These are phyloP conservation scores for Danio albolineatus DNA, from an alignment of 2,797 vertebrate genomes.

Conservation along the genomic window DNA sequence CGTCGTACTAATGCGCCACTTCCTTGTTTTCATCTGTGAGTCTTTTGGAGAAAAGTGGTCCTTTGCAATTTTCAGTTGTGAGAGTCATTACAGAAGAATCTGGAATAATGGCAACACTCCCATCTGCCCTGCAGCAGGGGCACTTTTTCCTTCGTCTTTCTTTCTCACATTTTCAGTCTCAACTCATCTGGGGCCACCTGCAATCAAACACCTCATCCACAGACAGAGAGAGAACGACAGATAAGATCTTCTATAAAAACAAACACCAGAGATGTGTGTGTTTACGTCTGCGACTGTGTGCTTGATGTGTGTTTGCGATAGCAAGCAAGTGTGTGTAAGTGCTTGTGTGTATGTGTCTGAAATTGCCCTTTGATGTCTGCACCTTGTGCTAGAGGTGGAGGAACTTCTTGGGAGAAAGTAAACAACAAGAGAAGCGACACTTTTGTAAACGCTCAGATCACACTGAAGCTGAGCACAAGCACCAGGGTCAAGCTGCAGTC, in stretches of 20 bases:
- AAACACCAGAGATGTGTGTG: slow-evolving; percentile 21
- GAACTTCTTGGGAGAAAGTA: slow-evolving; percentile 53
- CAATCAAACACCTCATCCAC: slow-evolving; percentile 40
- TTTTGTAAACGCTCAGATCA: slow-evolving; percentile 54
- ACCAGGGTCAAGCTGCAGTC: slow-evolving; percentile 26
- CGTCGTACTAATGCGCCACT: background rate
- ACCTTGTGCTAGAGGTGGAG: slow-evolving; percentile 54
- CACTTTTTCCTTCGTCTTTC: slow-evolving; percentile 20
- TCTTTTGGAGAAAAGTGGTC: slow-evolving; percentile 62
- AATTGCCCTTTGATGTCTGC: slow-evolving; percentile 57
- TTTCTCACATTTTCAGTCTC: slow-evolving; percentile 34
- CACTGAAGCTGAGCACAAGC: slow-evolving; percentile 38
- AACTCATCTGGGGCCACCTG: slow-evolving; percentile 29
- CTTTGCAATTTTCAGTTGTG: slow-evolving; percentile 72
- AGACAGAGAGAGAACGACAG: slow-evolving; percentile 3
- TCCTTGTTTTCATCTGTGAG: slow-evolving; percentile 26
- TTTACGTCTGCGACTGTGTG: slow-evolving; percentile 31
- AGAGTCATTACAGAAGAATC: slow-evolving; percentile 79
- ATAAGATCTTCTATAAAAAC: slow-evolving; percentile 36
- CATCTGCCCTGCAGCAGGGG: slow-evolving; percentile 64
- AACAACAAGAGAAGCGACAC: slow-evolving; percentile 47
- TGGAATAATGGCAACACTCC: slow-evolving; percentile 71
- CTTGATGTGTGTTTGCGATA: slow-evolving; percentile 49
- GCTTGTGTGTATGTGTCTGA: slow-evolving; percentile 33
- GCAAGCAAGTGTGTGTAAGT: slow-evolving; percentile 30